These are phyloP conservation scores for Parasteatoda lunata DNA, from an alignment of 2,888 invertebrate genomes.

Conservation along the genomic window DNA sequence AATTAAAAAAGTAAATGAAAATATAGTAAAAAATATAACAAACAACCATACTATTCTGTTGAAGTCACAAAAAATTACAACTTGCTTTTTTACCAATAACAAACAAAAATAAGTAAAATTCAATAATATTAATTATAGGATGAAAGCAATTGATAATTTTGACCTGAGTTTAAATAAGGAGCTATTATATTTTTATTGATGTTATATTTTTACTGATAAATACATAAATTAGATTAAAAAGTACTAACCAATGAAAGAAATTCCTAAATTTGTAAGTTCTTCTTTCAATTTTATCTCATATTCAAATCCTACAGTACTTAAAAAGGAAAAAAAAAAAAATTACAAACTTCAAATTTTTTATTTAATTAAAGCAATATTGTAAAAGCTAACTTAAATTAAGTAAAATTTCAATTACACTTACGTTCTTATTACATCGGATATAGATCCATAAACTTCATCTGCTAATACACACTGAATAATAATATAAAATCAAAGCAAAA, in stretches of 20 bases:
- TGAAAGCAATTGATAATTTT: no score
- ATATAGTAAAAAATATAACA: no score
- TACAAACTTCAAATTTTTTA: slow-evolving; percentile 11
- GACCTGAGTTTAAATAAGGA: no score
- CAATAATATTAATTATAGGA: no score
- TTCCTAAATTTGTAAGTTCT: slow-evolving; percentile 78
- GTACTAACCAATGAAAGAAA: slow-evolving; percentile 76
- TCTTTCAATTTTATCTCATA: slow-evolving; percentile 85
- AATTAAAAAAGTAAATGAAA: no score
- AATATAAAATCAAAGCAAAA: no score
- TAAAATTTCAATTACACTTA: slow-evolving; percentile 75
- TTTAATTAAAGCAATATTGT: not conserved
- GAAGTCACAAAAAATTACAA: no score
- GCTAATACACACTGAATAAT: slow-evolving; percentile 82
- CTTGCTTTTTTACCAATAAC: no score
- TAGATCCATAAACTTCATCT: slow-evolving; percentile 89
- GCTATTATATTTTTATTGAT: no score
- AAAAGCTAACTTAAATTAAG: slow-evolving; percentile 3
- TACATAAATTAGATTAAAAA: not conserved
- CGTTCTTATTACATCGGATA: slow-evolving; percentile 86
- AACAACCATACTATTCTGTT: no score
- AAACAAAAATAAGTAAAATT: no score
- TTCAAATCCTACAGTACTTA: slow-evolving; percentile 86
- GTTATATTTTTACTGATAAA: no score
- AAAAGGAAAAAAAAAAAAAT: slow-evolving; percentile 71